Evolutionary conservation across 1,140 invertebrate species (phyloP).

Genomic region (Hydropsyche tenuis): DNA sequence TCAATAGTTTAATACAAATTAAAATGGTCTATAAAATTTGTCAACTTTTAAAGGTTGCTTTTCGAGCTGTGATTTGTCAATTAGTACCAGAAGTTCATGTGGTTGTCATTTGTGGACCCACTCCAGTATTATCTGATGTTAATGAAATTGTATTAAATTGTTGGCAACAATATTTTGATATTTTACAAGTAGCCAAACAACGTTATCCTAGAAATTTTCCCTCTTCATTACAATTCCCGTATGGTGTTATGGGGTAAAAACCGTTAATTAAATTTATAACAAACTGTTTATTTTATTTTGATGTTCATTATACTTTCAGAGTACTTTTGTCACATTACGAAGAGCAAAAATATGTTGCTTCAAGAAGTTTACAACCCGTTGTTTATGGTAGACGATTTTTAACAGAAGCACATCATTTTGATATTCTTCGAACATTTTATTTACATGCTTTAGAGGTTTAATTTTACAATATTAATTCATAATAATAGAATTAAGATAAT

Average conservation of each 20-base stretch:
- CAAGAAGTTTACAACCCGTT: constrained; percentile 66
- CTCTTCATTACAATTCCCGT: constrained; percentile 65
- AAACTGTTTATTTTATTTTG: too few species aligned
- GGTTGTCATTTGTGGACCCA: constrained; percentile 78
- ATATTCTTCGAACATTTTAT: constrained; percentile 76
- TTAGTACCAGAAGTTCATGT: constrained; percentile 77
- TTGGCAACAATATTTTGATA: constrained; percentile 74
- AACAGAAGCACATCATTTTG: constrained; percentile 67
- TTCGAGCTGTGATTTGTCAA: constrained; percentile 78
- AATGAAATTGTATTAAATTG: constrained; percentile 75
- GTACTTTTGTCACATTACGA: constrained; percentile 73
- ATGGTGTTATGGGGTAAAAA: constrained; percentile 70
- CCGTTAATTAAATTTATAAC: background rate
- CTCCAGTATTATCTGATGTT: constrained; percentile 73
- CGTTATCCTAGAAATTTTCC: constrained; percentile 71
- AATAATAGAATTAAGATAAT: background rate
- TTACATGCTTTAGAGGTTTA: constrained; percentile 60
- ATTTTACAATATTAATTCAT: background rate
- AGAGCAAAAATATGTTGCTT: constrained; percentile 71
- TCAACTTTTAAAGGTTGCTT: constrained; percentile 70
- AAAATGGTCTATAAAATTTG: too few species aligned
- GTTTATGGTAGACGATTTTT: constrained; percentile 58
- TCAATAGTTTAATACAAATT: background rate
- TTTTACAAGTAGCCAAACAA: constrained; percentile 69
- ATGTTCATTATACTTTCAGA: constrained; percentile 57